Evolutionary conservation across 1,140 invertebrate genomes (phyloP), one percentile per base, ranked within the genome.

Genomic region (Zophobas morio): DNA sequence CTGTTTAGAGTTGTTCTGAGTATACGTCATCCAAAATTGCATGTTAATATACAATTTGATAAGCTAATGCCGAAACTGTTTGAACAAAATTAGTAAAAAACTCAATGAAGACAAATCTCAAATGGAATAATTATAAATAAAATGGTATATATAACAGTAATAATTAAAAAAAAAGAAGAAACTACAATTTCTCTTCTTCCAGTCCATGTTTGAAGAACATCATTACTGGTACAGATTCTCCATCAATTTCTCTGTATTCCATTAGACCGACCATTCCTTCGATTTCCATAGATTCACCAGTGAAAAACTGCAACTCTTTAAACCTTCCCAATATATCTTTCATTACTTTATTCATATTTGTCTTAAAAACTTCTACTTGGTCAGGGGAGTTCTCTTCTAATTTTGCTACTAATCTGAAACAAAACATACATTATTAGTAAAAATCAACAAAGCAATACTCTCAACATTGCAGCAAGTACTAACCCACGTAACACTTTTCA

Each of bases 191-290:
- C 89, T 99, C 97, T 88, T 98, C 96, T 70, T 94, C 91, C 57
- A 99, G 90, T 76, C 96, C 97, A 85, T 98, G 96, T 88, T 98
- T 99, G 88, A 98, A 97, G 87, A 98, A 97, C 93, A 97, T 96
- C 83, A 99, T 88, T 74, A 96, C 92, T 49, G 97, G 96, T 8
- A 92, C 90, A 80, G 93, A 94, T 0, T 92, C 88, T 49, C 93
- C 94, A 81, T 96, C 91, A 70, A 96, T 93, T 40, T 98, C 96
- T 85, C 97, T 93, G 85, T 98, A 99, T 87, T 98, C 97, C 86
- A 96, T 90, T 77, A 99, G 89, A 57, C 92, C 96, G n/a, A 99
- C 93, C 91, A 97, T 93, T 77, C 96, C 97, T 79, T 98, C 97
- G 77, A 93, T 92, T 82, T 98, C 96, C 94, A 97, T 97, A 0